phyloP scores from a whole-genome alignment of 2,888 invertebrate species.

The Cantharis rustica region DNA sequence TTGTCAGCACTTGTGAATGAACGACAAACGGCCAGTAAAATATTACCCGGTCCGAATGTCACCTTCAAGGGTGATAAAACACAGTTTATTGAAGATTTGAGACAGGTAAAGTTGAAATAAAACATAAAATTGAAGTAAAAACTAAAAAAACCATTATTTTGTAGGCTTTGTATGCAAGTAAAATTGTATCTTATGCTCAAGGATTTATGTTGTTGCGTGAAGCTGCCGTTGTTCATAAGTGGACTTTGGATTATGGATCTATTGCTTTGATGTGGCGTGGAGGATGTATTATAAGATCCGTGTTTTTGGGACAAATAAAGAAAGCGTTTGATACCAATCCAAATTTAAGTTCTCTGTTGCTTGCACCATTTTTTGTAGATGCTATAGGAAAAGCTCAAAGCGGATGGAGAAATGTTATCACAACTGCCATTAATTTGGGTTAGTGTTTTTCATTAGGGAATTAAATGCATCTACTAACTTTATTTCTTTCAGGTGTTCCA shows the following conservation, averaged over 20 bases:
- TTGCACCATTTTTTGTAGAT: conserved; percentile 91
- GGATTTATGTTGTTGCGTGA: conserved; percentile 95
- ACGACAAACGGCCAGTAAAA: conserved; percentile 79
- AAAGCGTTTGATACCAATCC: conserved; percentile 90
- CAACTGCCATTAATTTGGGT: conserved; percentile 61
- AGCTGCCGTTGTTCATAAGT: conserved; percentile 87
- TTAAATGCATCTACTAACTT: background rate
- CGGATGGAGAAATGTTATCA: conserved; percentile 85
- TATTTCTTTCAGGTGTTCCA: conserved; percentile 76
- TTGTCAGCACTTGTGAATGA: conserved; percentile 91
- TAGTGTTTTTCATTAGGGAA: background rate
- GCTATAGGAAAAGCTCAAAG: conserved; percentile 81
- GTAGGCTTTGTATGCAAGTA: conserved; percentile 94
- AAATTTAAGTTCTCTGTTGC: conserved; percentile 79
- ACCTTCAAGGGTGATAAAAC: conserved; percentile 74
- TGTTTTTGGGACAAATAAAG: conserved; percentile 89
- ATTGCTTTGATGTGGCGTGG: conserved; percentile 99
- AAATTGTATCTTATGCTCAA: conserved; percentile 98
- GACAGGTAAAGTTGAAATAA: conserved; percentile 56
- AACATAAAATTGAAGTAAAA: background rate
- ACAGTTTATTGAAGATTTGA: conserved; percentile 81
- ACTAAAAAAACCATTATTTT: background rate
- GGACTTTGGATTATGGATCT: conserved; percentile 96
- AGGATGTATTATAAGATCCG: conserved; percentile 96
- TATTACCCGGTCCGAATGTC: conserved; percentile 70